A percentile compares a stretch with the other conserved stretches of the same genome.
phyloP scores from a whole-genome alignment of 2,797 vertebrate species.

The Okamejei kenojei region DNA sequence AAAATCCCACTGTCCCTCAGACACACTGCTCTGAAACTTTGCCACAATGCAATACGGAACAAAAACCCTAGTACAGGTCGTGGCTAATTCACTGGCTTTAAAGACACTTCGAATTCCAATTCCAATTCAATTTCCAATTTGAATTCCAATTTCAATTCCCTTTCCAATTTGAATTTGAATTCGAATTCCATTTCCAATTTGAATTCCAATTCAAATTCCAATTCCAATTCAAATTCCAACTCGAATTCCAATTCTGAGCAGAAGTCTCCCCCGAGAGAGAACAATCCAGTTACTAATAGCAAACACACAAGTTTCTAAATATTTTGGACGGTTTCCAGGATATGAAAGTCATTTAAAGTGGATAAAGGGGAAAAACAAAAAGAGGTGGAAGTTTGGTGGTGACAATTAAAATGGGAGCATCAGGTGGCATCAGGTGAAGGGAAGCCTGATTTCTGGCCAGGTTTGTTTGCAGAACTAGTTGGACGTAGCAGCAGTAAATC shows the following conservation, averaged over 20 bases:
- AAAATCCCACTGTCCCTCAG: conserved; percentile 15
- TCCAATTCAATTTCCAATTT: too few species aligned
- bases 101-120: conserved; percentile 13
- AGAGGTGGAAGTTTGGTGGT: neutral
- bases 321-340: neutral
- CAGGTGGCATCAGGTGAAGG: neutral
- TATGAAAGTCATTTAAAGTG: neutral
- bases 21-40: neutral
- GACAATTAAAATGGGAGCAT: too few species aligned
- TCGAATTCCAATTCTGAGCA: too few species aligned
- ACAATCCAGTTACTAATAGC: neutral
- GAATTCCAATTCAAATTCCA: neutral
- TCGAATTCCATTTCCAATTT: too few species aligned
- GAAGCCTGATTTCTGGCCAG: neutral
- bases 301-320: conserved; percentile 13
- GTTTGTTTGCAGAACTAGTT: neutral
- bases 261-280: neutral
- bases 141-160: too few species aligned
- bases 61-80: neutral
- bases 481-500: neutral
- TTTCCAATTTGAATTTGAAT: neutral
- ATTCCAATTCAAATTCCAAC: neutral
- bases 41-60: neutral
- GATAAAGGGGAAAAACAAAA: neutral
- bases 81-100: neutral